Percentiles rank a stretch among this genome's conserved stretches.
Evolutionary conservation across 1,140 invertebrate genomes (phyloP).

Genomic region (Episyrphus balteatus): DNA sequence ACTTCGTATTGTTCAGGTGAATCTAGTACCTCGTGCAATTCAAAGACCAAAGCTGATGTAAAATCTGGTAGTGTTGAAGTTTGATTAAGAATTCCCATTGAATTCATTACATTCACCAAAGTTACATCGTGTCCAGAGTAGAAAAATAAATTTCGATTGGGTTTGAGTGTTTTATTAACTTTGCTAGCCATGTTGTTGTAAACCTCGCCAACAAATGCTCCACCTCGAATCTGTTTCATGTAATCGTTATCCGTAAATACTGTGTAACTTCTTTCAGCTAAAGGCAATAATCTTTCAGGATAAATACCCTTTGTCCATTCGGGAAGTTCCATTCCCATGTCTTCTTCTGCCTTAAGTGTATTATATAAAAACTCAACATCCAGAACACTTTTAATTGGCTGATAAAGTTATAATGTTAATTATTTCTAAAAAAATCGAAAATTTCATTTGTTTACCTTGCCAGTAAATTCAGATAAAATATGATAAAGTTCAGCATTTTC

Average conservation of each 20-base stretch:
- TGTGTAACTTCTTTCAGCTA: conserved; percentile 56
- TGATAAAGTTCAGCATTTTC: conserved; percentile 50
- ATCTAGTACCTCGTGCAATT: conserved; percentile 44
- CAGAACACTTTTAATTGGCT: conserved; percentile 39
- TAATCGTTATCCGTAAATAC: conserved; percentile 57
- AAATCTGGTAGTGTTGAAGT: conserved; percentile 52
- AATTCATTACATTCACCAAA: conserved; percentile 54
- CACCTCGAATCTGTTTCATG: conserved; percentile 62
- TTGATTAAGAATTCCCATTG: conserved; percentile 51
- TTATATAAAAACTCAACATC: conserved; percentile 64
- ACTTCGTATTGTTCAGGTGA: conserved; percentile 37
- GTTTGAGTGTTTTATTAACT: conserved; percentile 22
- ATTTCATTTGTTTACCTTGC: conserved; percentile 27
- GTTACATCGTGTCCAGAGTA: conserved; percentile 66
- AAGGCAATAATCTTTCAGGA: conserved; percentile 51
- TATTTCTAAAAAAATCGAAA: not conserved
- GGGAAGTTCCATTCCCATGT: conserved; percentile 53
- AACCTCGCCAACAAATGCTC: conserved; percentile 43
- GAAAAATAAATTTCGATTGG: conserved; percentile 42
- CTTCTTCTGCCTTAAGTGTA: conserved; percentile 57
- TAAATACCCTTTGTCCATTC: conserved; percentile 59
- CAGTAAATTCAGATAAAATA: conserved; percentile 52
- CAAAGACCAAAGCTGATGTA: conserved; percentile 54
- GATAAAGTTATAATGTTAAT: not conserved
- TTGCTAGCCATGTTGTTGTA: conserved; percentile 36